Conservation (phyloP, 2,888 invertebrate species). For the Xestia c-nigrum region DNA sequence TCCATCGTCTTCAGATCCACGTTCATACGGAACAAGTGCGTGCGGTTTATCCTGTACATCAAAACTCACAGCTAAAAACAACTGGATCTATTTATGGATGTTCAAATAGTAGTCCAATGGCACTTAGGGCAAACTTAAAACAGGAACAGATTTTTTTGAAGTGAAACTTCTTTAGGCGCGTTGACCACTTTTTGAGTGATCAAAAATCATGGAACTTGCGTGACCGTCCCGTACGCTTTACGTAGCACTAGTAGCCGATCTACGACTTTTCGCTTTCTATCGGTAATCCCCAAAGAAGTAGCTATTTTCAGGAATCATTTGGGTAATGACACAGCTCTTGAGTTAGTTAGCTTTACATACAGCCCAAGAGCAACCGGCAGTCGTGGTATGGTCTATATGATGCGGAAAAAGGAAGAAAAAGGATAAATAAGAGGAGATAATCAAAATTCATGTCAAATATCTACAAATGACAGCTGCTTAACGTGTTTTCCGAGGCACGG, state of each 20-base stretch:
- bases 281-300: too few species aligned
- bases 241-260: too few species aligned
- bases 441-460: neutral
- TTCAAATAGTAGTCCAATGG: neutral
- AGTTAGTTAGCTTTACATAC: neutral
- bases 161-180: too few species aligned
- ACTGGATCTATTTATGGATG: neutral
- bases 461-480: too few species aligned
- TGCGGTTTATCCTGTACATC: slow-evolving; percentile 90
- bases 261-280: too few species aligned
- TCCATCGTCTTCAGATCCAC: slow-evolving; percentile 93
- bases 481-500: too few species aligned
- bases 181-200: too few species aligned
- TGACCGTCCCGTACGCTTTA: too few species aligned
- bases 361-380: too few species aligned
- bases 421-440: neutral
- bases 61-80: neutral
- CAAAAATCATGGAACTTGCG: too few species aligned
- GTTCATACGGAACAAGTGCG: slow-evolving; percentile 93
- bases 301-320: neutral
- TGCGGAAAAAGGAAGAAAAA: neutral
- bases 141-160: neutral
- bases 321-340: neutral
- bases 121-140: neutral
- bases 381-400: neutral